Base-by-base conservation (phyloP, 2,797 vertebrate genomes). In the Poecilia velifera region DNA sequence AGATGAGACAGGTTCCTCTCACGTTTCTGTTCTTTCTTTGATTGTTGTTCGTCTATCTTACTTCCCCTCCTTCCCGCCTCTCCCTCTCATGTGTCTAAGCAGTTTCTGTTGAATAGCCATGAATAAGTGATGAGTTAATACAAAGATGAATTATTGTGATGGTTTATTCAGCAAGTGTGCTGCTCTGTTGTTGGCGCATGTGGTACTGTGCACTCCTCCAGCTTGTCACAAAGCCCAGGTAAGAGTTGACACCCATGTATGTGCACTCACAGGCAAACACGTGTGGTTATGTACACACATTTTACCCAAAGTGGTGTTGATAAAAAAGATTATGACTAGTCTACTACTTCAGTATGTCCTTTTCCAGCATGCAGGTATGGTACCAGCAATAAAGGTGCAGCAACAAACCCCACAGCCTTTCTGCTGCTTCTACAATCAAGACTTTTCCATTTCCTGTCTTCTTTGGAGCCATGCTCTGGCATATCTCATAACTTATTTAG, bases 51-150 rank as follows among this genome's bases (percentile, higher is more conserved):
- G 73, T 55, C 53, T 47, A 64, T 90, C 77, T 72, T 31, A 80
- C 83, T 79, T 78, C 72, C 55, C 45, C 12, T 16, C 49, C 57
- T 84, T 47, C 55, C 70, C 47, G 66, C 72, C 39, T 62, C 62
- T 78, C 83, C 25, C 57, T 76, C 76, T 64, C 20, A 1, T 84
- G 77, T 88, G 77, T 90, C 84, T 79, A 79, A 86, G 76, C 89
- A 80, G 75, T 83, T 82, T 86, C 80, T 80, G 84, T 87, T 76
- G 88, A 62, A 77, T 71, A 59, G 78, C 46, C 82, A 89, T 94
- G 84, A 93, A 93, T 93, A 84, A 90, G 83, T 92, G 59, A 93
- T 93, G 87, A 93, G 82, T 90, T 93, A 93, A 94, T 93, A 90
- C 87, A 79, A 84, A 87, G 77, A 92, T 83, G 77, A 92, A 89